Percentiles rank a stretch among this genome's conserved stretches.
These are phyloP conservation scores for Allophyes oxyacanthae DNA, from an alignment of 2,888 invertebrate species.

Conservation along the genomic window DNA sequence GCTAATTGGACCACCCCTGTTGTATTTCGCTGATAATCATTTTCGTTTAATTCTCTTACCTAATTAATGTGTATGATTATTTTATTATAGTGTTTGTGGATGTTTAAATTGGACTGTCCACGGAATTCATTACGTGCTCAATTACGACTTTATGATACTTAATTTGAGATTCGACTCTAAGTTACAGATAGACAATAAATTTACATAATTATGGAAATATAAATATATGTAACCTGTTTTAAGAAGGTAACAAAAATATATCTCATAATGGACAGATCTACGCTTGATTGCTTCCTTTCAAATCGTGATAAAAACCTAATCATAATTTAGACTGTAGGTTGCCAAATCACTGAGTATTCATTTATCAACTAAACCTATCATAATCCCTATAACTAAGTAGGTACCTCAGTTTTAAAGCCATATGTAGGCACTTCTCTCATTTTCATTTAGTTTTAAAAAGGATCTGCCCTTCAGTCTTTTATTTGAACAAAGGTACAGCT, in stretches of 20 bases:
- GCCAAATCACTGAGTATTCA: conserved; percentile 47
- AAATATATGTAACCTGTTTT: conserved; percentile 15
- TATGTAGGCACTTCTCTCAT: too few species aligned
- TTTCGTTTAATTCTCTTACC: conserved; percentile 61
- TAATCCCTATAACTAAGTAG: neutral
- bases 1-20: conserved; percentile 71
- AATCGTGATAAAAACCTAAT: conserved; percentile 43
- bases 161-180: conserved; percentile 67
- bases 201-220: conserved; percentile 21
- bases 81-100: conserved; percentile 68
- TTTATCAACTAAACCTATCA: conserved; percentile 45
- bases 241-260: conserved; percentile 1
- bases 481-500: conserved; percentile 3
- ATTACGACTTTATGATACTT: conserved; percentile 77
- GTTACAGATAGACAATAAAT: conserved; percentile 36
- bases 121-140: conserved; percentile 66
- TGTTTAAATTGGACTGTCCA: conserved; percentile 64
- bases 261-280: conserved; percentile 12
- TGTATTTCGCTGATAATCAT: conserved; percentile 61
- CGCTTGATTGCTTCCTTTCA: conserved; percentile 43
- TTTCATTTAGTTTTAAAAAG: too few species aligned
- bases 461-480: conserved; percentile 15
- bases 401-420: conserved; percentile 29
- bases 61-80: conserved; percentile 74
- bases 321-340: conserved; percentile 49